These are phyloP conservation scores for Pinna nobilis DNA, from an alignment of 1,140 invertebrate species.

Conservation along the genomic window DNA sequence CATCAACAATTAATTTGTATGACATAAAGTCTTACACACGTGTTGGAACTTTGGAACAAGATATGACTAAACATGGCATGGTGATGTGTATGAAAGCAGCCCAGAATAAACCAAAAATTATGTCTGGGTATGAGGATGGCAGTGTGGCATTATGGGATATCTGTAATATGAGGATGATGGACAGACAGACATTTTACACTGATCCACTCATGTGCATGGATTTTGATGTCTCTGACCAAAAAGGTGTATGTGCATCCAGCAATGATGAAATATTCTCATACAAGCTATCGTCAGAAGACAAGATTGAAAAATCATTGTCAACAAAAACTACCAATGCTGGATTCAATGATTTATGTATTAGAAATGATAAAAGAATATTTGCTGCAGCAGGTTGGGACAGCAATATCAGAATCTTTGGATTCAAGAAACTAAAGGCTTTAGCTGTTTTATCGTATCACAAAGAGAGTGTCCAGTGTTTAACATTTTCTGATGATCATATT, in stretches of 20 bases:
- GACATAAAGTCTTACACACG: slow-evolving; percentile 27
- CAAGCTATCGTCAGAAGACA: slow-evolving; percentile 27
- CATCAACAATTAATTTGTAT: slow-evolving; percentile 39
- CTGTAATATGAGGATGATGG: slow-evolving; percentile 31
- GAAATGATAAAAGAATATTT: slow-evolving; percentile 85
- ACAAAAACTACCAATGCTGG: slow-evolving; percentile 54
- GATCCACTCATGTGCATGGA: slow-evolving; percentile 62
- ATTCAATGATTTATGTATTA: slow-evolving; percentile 78
- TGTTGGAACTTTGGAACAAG: slow-evolving; percentile 30
- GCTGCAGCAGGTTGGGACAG: slow-evolving; percentile 86
- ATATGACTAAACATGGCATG: slow-evolving; percentile 54
- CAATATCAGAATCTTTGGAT: slow-evolving; percentile 84
- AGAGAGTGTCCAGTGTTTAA: slow-evolving; percentile 58
- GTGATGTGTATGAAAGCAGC: slow-evolving; percentile 43
- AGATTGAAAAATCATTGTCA: slow-evolving; percentile 9
- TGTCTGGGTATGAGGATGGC: slow-evolving; percentile 66
- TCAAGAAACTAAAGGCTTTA: slow-evolving; percentile 84
- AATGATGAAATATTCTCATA: slow-evolving; percentile 43
- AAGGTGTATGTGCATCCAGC: slow-evolving; percentile 55
- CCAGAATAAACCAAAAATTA: slow-evolving; percentile 22
- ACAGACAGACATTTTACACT: slow-evolving; percentile 25
- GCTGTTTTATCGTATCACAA: slow-evolving; percentile 80
- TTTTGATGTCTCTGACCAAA: slow-evolving; percentile 30
- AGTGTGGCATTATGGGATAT: slow-evolving; percentile 60
- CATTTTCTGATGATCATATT: slow-evolving; percentile 54